Percentiles rank a stretch among this genome's conserved stretches.
phyloP scores from a whole-genome alignment of 1,140 invertebrate genomes.

The Paraescarpia echinospica region DNA sequence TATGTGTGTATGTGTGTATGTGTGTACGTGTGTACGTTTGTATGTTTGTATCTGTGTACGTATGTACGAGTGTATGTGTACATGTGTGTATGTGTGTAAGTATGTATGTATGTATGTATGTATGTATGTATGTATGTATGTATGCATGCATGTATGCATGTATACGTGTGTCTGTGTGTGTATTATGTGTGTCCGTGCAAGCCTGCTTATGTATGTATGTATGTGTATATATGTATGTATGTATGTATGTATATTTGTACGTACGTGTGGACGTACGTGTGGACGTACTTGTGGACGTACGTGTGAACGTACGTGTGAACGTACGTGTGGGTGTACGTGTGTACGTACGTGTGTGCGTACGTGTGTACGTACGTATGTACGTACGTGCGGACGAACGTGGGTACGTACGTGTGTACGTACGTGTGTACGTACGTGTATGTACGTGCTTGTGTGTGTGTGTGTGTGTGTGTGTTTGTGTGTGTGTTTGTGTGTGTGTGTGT shows the following conservation, averaged over 20 bases:
- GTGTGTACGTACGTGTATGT: neutral
- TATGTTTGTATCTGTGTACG: neutral
- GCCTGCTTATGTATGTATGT: slow-evolving; percentile 12
- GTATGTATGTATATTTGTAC: no score
- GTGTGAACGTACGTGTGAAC: no score
- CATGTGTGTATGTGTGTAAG: neutral
- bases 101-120: slow-evolving; percentile 12
- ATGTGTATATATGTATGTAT: no score
- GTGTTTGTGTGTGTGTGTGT: slow-evolving; percentile 22
- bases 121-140: slow-evolving; percentile 17
- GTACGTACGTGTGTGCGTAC: neutral
- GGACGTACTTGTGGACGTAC: no score
- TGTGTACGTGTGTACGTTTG: neutral
- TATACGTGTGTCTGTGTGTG: slow-evolving; percentile 16
- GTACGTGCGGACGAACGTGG: neutral
- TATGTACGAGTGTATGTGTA: neutral
- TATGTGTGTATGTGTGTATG: neutral
- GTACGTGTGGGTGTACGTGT: no score
- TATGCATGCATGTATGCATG: neutral
- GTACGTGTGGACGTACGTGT: no score
- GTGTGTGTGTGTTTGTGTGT: neutral
- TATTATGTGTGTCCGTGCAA: slow-evolving; percentile 17
- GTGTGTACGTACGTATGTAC: neutral
- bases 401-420: neutral
- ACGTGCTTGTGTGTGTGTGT: neutral